These are phyloP conservation scores for Centruroides vittatus DNA, from an alignment of 1,140 invertebrate species.

Conservation along the genomic window DNA sequence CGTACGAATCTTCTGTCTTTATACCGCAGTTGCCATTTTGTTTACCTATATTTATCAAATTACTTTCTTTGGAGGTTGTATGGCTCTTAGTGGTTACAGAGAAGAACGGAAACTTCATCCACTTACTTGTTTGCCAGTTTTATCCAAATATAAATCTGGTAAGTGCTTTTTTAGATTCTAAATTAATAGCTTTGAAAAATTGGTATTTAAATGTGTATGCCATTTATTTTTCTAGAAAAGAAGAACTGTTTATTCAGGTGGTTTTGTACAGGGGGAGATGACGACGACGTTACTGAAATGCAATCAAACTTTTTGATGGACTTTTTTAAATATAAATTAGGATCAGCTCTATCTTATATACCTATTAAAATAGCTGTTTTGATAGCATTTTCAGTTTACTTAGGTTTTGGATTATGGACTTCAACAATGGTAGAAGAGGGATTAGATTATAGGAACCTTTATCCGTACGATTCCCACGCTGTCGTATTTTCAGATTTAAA, in stretches of 20 bases:
- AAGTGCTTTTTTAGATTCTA: no score
- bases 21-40: slow-evolving; percentile 77
- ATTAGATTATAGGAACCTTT: slow-evolving; percentile 64
- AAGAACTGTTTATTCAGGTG: slow-evolving; percentile 46
- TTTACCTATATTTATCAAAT: slow-evolving; percentile 90
- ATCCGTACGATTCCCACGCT: slow-evolving; percentile 74
- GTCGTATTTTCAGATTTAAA: slow-evolving; percentile 75
- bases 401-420: slow-evolving; percentile 71
- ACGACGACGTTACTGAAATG: slow-evolving; percentile 69
- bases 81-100: slow-evolving; percentile 74
- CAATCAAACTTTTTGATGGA: slow-evolving; percentile 69
- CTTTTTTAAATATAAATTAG: slow-evolving; percentile 70
- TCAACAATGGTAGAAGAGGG: slow-evolving; percentile 77
- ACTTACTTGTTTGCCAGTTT: no score
- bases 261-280: slow-evolving; percentile 70
- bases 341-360: slow-evolving; percentile 54
- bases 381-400: slow-evolving; percentile 58
- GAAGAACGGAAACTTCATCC: slow-evolving; percentile 71
- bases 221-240: slow-evolving; percentile 1
- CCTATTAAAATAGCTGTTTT: slow-evolving; percentile 61
- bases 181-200: no score
- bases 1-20: slow-evolving; percentile 90
- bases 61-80: slow-evolving; percentile 81
- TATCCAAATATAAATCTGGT: no score
- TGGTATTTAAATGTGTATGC: no score